Evolutionary conservation across 2,888 invertebrate species (phyloP), one percentile per base, ranked within the genome.

Genomic region (Crocallis elinguaria): DNA sequence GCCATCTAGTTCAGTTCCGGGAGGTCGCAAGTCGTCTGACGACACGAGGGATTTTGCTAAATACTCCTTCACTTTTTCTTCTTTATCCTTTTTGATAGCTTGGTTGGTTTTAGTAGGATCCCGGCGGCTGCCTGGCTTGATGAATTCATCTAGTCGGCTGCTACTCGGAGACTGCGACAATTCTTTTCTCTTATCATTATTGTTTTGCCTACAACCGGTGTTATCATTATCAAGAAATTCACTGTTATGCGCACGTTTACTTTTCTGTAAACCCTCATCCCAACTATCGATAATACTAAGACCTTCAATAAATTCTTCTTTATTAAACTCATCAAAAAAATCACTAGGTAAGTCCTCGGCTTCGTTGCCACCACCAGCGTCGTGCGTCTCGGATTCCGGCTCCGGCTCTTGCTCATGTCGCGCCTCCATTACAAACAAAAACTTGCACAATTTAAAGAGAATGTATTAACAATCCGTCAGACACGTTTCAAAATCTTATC

Each of bases 241-340:
- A 12, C 86, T 78, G 62, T 36, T 82, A 73, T 75, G 70, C 2
- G 67, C 50, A n/a, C 44, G 50, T 57, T 65, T 44, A 59, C 12
- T 32, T 49, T 59, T 36, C 41, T 50, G 45, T 29, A 68, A 73
- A 21, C 73, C 73, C 23, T 82, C 88, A 37, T 85, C 81, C 89
- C 89, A 89, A 66, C 85, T 88, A 58, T 91, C 91, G 41, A 91
- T 82, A 44, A 91, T 88, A 78, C 86, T 88, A 21, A 91, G 82
- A 66, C 90, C 88, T 66, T 86, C 79, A 67, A 91, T 88, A 67
- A 91, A 90, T 21, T 90, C 89, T 6, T 86, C 89, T 63, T 84
- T 90, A 50, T 60, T 75, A 67, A 91, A 90, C 60, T 90, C 90
- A 61, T 91, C 91, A 65, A 91, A 90, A 68, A 90, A 90, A 76